Conservation (phyloP, 2,888 invertebrate genomes). For the Drosophila quinaria region DNA sequence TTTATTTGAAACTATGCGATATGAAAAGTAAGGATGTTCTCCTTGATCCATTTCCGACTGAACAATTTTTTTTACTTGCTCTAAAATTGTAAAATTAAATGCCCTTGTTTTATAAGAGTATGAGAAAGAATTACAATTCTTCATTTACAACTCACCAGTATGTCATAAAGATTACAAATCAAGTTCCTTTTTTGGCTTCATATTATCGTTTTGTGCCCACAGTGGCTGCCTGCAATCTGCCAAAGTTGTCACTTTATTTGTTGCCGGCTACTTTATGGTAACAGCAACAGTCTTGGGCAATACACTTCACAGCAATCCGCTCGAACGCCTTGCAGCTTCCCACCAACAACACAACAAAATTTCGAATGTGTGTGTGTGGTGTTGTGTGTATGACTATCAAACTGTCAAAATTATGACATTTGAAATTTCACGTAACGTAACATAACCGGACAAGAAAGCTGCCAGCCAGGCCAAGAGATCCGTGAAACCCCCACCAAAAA, state of each 20-base stretch:
- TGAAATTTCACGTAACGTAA: constrained; percentile 81
- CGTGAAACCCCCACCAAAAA: constrained; percentile 52
- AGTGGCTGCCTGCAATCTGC: constrained; percentile 47
- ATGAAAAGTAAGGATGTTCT: too few species aligned
- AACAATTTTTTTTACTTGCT: too few species aligned
- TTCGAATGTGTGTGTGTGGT: constrained; percentile 26
- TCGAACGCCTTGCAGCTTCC: constrained; percentile 49
- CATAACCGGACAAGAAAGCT: constrained; percentile 77
- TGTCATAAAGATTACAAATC: neutral
- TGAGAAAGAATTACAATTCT: too few species aligned
- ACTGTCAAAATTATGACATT: constrained; percentile 82
- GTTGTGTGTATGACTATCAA: constrained; percentile 68
- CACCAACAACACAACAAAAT: constrained; percentile 26
- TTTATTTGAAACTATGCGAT: too few species aligned
- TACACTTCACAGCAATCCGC: constrained; percentile 45
- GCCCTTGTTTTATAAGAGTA: too few species aligned
- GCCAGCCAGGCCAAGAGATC: constrained; percentile 56
- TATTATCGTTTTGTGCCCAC: constrained; percentile 21
- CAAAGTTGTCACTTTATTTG: constrained; percentile 64
- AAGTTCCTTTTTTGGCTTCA: neutral
- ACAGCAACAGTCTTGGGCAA: constrained; percentile 62
- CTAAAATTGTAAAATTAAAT: too few species aligned
- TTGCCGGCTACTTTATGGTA: constrained; percentile 67
- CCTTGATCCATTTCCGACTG: too few species aligned
- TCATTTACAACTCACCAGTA: too few species aligned